phyloP scores from a whole-genome alignment of 2,113 vertebrate species.

The Columbina picui region DNA sequence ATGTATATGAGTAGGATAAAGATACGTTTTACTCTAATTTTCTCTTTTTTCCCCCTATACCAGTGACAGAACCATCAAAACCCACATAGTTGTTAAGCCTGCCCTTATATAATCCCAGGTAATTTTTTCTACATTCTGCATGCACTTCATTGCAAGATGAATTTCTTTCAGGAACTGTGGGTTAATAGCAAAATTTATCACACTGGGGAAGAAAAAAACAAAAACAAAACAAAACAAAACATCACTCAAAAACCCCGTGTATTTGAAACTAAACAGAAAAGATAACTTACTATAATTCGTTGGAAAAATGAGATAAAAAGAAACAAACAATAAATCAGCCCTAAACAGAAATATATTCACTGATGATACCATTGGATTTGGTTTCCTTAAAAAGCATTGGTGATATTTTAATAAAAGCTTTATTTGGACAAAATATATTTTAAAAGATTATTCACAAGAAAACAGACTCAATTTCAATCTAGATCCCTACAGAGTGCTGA shows the following conservation, averaged over 20 bases:
- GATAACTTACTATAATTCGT: neutral
- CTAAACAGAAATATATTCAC: neutral
- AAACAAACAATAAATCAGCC: neutral
- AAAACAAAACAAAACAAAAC: neutral
- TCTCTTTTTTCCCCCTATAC: neutral
- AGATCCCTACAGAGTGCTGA: neutral
- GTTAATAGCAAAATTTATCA: neutral
- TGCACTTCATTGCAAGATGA: neutral
- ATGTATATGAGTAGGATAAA: constrained; percentile 12
- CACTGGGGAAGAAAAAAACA: too few species aligned
- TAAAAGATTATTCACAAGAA: neutral
- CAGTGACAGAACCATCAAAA: constrained; percentile 8
- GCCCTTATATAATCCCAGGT: neutral
- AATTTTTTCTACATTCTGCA: neutral
- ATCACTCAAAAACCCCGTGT: neutral
- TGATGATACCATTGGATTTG: neutral
- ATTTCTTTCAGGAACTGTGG: neutral
- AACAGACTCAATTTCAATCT: neutral
- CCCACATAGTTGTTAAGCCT: neutral
- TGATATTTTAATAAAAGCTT: neutral
- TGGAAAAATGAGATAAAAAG: neutral
- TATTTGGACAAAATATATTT: neutral
- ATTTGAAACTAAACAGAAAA: neutral
- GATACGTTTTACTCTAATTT: neutral
- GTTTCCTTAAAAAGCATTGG: neutral